phyloP scores from a whole-genome alignment of 2,797 vertebrate genomes.

The Phrynocephalus guinanensis region DNA sequence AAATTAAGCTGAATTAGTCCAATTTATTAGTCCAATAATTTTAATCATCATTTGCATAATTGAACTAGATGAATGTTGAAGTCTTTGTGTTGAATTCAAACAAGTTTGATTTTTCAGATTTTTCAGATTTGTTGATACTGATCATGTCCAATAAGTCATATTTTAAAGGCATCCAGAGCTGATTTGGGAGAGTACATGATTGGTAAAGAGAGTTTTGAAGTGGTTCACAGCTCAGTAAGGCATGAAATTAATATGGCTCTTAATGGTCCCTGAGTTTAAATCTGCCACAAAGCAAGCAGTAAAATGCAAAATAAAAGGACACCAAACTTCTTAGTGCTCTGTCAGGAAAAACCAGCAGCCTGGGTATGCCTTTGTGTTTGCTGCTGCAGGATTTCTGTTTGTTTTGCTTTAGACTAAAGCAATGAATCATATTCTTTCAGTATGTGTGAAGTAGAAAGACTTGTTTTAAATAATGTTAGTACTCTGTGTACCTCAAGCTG shows the following conservation, averaged over 20 bases:
- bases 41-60: too few relatives aligned
- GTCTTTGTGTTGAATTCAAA: not conserved
- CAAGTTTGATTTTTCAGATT: not conserved
- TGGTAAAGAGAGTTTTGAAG: not conserved
- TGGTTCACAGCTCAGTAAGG: not conserved
- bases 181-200: not conserved
- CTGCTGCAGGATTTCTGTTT: constrained; percentile 29
- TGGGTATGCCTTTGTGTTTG: not conserved
- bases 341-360: not conserved
- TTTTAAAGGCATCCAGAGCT: not conserved
- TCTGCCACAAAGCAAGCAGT: not conserved
- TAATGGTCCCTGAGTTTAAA: not conserved
- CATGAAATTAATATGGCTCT: not conserved
- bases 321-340: not conserved
- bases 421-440: constrained; percentile 20
- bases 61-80: not conserved
- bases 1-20: too few relatives aligned
- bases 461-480: constrained; percentile 48
- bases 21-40: too few relatives aligned
- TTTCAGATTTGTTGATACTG: not conserved
- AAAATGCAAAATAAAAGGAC: not conserved
- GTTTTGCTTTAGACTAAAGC: constrained; percentile 21
- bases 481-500: not conserved
- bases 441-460: constrained; percentile 14
- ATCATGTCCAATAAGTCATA: not conserved